Evolutionary conservation across 2,888 invertebrate species (phyloP), one percentile per base, ranked within the genome.

Genomic region (Lamellibrachia columna): DNA sequence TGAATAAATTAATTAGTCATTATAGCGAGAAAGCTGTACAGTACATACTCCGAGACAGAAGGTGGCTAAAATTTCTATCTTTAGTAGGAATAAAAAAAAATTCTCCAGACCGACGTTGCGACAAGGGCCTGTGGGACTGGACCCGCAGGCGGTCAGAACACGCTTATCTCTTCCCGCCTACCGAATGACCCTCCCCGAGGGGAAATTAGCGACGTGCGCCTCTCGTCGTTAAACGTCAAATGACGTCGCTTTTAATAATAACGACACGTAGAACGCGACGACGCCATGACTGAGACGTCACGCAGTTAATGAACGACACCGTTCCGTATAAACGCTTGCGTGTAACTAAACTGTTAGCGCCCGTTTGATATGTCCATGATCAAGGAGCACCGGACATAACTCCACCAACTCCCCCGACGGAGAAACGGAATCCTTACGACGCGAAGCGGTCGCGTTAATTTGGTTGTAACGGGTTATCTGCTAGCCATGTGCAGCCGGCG

Each of bases 121-220:
- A 22, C 75, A n/a, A n/a, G 15, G 75, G 75, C n/a, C 22, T 75
- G 75, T 75, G 75, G 75, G 75, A 75, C 3, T 6, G 2, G 2
- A 6, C 22, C 22, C 75, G 2, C 75, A 15, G 75, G 75, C 75
- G 22, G 15, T 15, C n/a, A n/a, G 75, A 75, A 22, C 22, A 6
- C 15, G 75, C 75, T 75, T 75, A 75, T 91, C 91, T 15, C 91
- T 7, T 90, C 91, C 91, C 40, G 11, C 53, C 91, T 91, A 91
- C 91, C 91, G 91, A 91, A 91, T 91, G 91, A 91, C 91, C 52
- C 91, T 53, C 91, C 52, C 91, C n/a, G 6, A 28, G 52, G 91
- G 52, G n/a, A n/a, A 75, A 75, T 75, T 75, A 75, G 75, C 75
- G 75, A 75, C 75, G 75, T 22, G 22, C 75, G 75, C 75, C 75